Percentiles rank a stretch among this genome's conserved stretches.
Evolutionary conservation across 35 echinoderm and acorn worm genomes (phyloP).

Genomic region (Lytechinus pictus): DNA sequence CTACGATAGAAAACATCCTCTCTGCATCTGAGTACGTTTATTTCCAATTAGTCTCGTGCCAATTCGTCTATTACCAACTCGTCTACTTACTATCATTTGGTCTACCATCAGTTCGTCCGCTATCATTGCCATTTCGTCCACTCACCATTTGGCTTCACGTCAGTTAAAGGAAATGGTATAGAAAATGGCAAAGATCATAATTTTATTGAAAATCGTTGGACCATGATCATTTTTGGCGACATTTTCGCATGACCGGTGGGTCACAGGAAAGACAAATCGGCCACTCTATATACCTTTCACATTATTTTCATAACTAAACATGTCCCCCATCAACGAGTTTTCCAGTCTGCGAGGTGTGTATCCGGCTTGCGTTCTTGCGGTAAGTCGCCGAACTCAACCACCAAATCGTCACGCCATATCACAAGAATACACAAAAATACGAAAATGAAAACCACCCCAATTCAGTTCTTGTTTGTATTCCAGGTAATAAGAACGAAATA

Average conservation of each 20-base stretch:
- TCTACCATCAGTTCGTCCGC: too few species aligned
- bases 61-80: too few species aligned
- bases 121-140: too few species aligned
- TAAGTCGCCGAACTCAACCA: neutral
- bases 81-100: too few species aligned
- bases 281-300: neutral
- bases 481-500: neutral
- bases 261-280: neutral
- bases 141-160: too few species aligned
- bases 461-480: neutral
- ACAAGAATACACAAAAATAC: neutral
- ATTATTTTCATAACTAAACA: neutral
- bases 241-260: neutral
- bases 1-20: neutral
- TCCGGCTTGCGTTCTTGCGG: neutral
- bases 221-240: neutral
- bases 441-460: neutral
- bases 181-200: neutral
- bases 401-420: neutral
- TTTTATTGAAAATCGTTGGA: neutral
- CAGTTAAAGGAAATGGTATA: too few species aligned
- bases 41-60: neutral
- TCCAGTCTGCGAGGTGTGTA: neutral
- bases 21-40: neutral
- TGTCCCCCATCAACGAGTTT: neutral